A percentile compares a stretch with the other conserved stretches of the same genome.
Conservation (phyloP, 2,113 vertebrate species). For the Pungitius pungitius region DNA sequence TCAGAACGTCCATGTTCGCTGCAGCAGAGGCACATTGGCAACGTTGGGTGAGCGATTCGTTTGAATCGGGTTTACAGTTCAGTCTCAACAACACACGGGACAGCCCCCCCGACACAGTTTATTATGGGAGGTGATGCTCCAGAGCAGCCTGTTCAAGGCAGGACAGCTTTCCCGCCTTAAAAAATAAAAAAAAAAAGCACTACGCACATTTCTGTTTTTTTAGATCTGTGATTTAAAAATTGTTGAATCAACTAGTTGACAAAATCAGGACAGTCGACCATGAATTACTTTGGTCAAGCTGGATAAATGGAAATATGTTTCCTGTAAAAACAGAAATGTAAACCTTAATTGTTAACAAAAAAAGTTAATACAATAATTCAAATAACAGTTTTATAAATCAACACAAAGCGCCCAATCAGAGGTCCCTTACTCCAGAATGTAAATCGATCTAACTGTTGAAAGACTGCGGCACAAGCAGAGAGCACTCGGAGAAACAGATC, state of each 20-base stretch:
- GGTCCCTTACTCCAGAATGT: background rate
- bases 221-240: background rate
- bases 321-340: no score
- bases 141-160: background rate
- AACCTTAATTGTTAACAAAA: no score
- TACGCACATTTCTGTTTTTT: background rate
- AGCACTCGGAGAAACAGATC: background rate
- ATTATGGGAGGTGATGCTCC: background rate
- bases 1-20: slow-evolving; percentile 85
- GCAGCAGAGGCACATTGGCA: background rate
- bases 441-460: background rate
- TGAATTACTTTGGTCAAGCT: background rate
- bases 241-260: background rate
- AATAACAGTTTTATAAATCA: no score
- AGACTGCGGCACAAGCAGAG: background rate
- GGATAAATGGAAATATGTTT: background rate
- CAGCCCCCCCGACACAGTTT: background rate
- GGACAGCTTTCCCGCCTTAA: background rate
- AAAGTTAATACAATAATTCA: no score
- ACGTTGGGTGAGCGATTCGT: background rate
- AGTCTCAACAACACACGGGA: background rate
- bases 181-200: no score
- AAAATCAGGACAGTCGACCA: background rate
- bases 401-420: background rate
- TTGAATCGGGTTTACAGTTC: background rate